These are phyloP conservation scores for Sciurus vulgaris DNA, from an alignment of 2,797 vertebrate genomes.

Conservation along the genomic window DNA sequence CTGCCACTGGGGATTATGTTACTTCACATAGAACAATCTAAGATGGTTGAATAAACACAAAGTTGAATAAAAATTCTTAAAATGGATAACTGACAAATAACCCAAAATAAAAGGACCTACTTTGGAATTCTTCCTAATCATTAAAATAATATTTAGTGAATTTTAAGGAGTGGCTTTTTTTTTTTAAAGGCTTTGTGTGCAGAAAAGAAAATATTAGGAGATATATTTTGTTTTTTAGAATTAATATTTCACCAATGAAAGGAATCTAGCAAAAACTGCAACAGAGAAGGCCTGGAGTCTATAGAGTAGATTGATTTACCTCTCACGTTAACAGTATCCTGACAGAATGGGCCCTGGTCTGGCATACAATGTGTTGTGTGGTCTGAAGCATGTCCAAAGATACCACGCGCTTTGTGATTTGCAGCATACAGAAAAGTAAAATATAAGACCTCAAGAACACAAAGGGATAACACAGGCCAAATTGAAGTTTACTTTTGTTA, in stretches of 20 bases:
- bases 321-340: neutral
- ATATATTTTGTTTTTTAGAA: neutral
- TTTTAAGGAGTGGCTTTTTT: neutral
- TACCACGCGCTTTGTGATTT: neutral
- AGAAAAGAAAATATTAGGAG: neutral
- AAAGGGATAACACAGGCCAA: neutral
- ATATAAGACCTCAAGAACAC: neutral
- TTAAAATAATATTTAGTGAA: neutral
- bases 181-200: neutral
- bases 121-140: accelerated
- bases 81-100: neutral
- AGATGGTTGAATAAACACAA: neutral
- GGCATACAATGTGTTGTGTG: neutral
- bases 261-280: neutral
- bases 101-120: neutral
- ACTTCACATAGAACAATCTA: neutral
- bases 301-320: neutral
- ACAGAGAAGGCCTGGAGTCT: neutral
- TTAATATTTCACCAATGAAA: neutral
- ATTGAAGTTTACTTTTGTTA: neutral
- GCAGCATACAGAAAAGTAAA: neutral
- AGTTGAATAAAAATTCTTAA: neutral
- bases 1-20: neutral
- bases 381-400: neutral
- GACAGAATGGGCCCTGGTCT: neutral